Evolutionary conservation across 2,113 vertebrate species (phyloP).

Genomic region (Myanophis thanlyinensis): DNA sequence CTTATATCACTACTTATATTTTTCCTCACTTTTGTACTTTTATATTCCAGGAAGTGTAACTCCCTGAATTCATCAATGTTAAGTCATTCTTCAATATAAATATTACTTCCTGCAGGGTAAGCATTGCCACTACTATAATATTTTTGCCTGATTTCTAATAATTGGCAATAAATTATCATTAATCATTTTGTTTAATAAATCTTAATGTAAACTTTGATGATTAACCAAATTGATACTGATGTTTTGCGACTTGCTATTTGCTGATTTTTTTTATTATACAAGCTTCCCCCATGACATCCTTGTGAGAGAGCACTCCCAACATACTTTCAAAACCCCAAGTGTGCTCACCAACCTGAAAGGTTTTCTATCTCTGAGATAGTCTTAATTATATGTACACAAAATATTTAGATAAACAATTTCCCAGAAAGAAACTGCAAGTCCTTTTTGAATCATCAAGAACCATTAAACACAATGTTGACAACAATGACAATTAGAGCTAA

Average conservation of each 20-base stretch:
- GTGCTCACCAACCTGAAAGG: not conserved
- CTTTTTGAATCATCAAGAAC: not conserved
- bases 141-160: not conserved
- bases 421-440: not conserved
- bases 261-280: not conserved
- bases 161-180: no score
- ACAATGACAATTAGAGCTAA: not conserved
- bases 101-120: not conserved
- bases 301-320: not conserved
- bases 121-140: not conserved
- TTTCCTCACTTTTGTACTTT: conserved; percentile 1
- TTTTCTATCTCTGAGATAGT: not conserved
- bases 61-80: not conserved
- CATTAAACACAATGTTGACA: not conserved
- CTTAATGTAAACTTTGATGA: conserved; percentile 1
- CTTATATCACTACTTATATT: not conserved
- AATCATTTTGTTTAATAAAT: not conserved
- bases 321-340: not conserved
- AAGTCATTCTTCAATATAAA: not conserved
- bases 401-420: not conserved
- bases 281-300: not conserved
- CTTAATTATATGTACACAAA: not conserved
- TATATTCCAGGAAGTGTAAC: not conserved
- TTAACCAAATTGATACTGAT: not conserved
- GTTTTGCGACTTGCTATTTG: not conserved